phyloP scores from a whole-genome alignment of 2,888 invertebrate genomes.

The Dryocosmus kuriphilus region DNA sequence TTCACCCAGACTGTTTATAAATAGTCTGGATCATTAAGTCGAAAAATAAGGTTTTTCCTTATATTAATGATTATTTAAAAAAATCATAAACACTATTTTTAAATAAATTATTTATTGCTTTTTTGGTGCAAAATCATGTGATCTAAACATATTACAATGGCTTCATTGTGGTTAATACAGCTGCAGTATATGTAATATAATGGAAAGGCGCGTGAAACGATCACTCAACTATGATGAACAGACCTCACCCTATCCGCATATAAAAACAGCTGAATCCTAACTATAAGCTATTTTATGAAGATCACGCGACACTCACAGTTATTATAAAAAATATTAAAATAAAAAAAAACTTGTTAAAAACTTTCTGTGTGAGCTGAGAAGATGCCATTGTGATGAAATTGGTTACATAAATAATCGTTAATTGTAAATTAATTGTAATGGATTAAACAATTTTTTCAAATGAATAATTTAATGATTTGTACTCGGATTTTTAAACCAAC shows the following conservation, averaged over 20 bases:
- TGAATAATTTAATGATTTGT: too few relatives aligned
- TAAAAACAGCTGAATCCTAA: conserved; percentile 7
- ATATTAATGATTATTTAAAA: too few relatives aligned
- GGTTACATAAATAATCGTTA: not conserved
- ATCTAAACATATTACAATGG: not conserved
- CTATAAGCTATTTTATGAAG: not conserved
- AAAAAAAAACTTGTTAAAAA: too few relatives aligned
- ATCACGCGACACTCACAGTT: too few relatives aligned
- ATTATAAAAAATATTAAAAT: too few relatives aligned
- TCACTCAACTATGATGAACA: not conserved
- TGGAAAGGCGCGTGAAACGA: not conserved
- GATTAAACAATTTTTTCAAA: not conserved
- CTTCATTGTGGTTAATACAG: not conserved
- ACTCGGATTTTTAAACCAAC: too few relatives aligned
- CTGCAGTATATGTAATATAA: too few relatives aligned
- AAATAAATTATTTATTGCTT: not conserved
- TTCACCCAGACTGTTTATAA: too few relatives aligned
- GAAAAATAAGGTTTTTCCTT: too few relatives aligned
- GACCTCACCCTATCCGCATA: not conserved
- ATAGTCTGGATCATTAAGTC: too few relatives aligned
- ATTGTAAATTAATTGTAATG: not conserved
- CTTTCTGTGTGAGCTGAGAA: not conserved
- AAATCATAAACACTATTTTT: not conserved
- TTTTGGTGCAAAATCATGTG: not conserved
- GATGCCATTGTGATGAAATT: not conserved